phyloP scores from a whole-genome alignment of 2,113 vertebrate genomes.

The Cricetomys ansorgei region DNA sequence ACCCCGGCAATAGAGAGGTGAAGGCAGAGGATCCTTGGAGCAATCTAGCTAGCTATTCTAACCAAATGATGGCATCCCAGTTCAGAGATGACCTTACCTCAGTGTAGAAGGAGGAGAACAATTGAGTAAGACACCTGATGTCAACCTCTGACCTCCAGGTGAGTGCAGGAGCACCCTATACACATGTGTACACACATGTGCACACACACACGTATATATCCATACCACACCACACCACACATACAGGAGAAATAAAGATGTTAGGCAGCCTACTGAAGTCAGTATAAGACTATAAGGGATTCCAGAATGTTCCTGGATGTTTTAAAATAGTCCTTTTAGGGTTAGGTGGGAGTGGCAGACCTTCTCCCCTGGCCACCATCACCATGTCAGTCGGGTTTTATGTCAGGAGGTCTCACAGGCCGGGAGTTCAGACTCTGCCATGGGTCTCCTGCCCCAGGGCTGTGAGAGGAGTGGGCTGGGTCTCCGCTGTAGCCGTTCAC shows the following conservation, averaged over 20 bases:
- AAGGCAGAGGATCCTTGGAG: background rate
- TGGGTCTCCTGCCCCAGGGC: background rate
- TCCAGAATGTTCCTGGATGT: background rate
- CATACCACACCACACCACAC: no score
- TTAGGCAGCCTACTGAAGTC: background rate
- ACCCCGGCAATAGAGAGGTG: background rate
- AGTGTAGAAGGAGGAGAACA: background rate
- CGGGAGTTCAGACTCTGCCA: background rate
- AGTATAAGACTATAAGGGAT: background rate
- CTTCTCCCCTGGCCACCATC: background rate
- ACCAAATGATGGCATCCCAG: no score
- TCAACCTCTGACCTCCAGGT: background rate
- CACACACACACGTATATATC: no score
- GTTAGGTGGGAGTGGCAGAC: background rate
- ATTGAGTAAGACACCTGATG: no score
- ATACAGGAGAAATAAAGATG: background rate
- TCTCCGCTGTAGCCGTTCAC: slow-evolving; percentile 21
- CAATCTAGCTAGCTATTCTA: background rate
- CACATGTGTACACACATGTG: no score
- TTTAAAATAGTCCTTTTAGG: background rate
- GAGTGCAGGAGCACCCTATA: no score
- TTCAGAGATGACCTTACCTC: background rate
- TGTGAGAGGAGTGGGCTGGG: background rate
- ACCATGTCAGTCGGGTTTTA: background rate
- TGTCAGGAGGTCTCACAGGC: background rate